Evolutionary conservation across 2,113 vertebrate species (phyloP), one percentile per base, ranked within the genome.

Genomic region (Dendrocopos noguchii): DNA sequence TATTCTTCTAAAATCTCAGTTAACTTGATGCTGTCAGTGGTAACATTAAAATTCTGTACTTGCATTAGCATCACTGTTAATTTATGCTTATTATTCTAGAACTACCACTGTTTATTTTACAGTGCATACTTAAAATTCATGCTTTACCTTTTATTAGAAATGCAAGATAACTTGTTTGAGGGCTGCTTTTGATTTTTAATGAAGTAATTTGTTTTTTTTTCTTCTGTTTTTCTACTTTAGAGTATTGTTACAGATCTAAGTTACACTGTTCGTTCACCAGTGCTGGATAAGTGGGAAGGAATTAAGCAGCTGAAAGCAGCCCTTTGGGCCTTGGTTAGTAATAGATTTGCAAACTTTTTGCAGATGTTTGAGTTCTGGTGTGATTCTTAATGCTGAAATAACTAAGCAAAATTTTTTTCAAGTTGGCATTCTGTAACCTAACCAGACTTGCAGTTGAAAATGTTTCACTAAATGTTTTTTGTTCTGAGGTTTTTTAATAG

Each of bases 271-370:
- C 99, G 98, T 94, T 98, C 98, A 84, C 99, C 99, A 91, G 98
- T 99, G 97, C 98, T 99, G 98, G 99, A 99, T 98, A 99, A 98
- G 84, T 99, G 99, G 99, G 99, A 99, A 98, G 99, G 99, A 93
- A 98, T 99, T 86, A 99, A 99, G 96, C 99, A 99, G 88, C 98
- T 99, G 92, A 99, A 99, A 97, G 98, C 99, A 94, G 98, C 99
- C 87, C 99, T 99, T 90, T 99, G 99, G 99, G 99, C 99, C 59
- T 97, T 99, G 98, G 99, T 99, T 93, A 98, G 98, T 98, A 95
- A 53, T 67, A 75, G 8, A 89, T 96, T 57, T 93, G 15, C 31
- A 74, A 76, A 31, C n/a, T 77, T 63, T 28, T 34, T 87, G 22
- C 5, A 52, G 22, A 57, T 53, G 15, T 67, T 91, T 78, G 57